Conservation (phyloP, 2,113 vertebrate genomes). For the Tupaia chinensis region DNA sequence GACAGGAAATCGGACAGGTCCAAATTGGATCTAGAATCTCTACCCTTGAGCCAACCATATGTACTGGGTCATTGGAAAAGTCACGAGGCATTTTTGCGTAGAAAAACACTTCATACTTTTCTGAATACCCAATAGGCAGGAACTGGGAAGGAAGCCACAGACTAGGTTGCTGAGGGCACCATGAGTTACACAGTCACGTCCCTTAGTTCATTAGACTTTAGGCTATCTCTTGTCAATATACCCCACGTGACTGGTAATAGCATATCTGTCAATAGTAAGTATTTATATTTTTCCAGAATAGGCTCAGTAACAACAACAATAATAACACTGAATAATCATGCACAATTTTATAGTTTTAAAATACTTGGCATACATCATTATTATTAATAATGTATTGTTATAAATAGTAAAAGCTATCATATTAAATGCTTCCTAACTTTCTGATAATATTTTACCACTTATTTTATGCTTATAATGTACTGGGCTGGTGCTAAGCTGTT, state of each 20-base stretch:
- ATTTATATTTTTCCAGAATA: background rate
- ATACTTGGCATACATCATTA: background rate
- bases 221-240: background rate
- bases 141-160: background rate
- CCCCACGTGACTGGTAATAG: background rate
- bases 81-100: too few relatives aligned
- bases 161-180: too few relatives aligned
- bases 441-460: background rate
- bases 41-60: background rate
- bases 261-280: background rate
- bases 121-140: background rate
- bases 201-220: background rate
- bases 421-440: background rate
- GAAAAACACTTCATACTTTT: too few relatives aligned
- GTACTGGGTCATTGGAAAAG: too few relatives aligned
- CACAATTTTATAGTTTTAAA: slow-evolving; percentile 33
- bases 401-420: background rate
- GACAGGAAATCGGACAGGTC: background rate
- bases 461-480: background rate
- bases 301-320: background rate
- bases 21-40: background rate
- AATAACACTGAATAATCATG: background rate
- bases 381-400: background rate
- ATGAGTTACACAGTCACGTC: background rate
- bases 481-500: background rate